These are phyloP conservation scores for Ephialtes manifestator DNA, from an alignment of 2,888 invertebrate species.

Conservation along the genomic window DNA sequence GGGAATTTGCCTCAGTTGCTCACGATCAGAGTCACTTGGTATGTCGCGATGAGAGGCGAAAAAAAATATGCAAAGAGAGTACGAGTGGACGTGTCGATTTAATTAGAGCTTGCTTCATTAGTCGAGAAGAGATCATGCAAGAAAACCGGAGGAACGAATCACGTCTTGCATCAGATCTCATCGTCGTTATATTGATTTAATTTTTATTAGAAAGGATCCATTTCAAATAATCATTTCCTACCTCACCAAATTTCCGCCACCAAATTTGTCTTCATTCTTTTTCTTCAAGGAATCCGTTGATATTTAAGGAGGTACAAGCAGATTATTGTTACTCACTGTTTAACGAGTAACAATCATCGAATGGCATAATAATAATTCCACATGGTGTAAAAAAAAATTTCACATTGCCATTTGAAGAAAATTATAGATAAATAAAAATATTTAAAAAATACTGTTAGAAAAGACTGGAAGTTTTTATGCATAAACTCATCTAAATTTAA, in stretches of 20 bases:
- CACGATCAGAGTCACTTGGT: conserved; percentile 16
- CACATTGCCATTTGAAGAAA: too few species aligned
- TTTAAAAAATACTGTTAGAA: too few species aligned
- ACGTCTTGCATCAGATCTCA: conserved; percentile 1
- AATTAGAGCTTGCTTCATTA: conserved; percentile 62
- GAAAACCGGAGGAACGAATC: neutral
- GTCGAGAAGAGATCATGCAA: conserved; percentile 14
- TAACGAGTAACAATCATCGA: too few species aligned
- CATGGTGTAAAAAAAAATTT: too few species aligned
- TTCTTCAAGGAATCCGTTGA: too few species aligned
- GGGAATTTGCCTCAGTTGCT: conserved; percentile 43
- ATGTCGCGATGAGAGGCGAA: conserved; percentile 18
- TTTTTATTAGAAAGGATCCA: neutral
- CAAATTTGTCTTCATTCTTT: neutral
- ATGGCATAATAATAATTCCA: too few species aligned
- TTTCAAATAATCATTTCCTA: neutral
- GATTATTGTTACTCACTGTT: too few species aligned
- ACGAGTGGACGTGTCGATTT: conserved; percentile 46
- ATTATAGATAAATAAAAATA: too few species aligned
- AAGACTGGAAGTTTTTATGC: too few species aligned
- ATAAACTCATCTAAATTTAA: too few species aligned
- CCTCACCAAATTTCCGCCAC: neutral
- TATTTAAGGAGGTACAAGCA: too few species aligned
- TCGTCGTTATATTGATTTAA: neutral
- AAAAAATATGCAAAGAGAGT: conserved; percentile 15